Base-by-base conservation (phyloP, 1,140 invertebrate species). In the Bombus affinis region DNA sequence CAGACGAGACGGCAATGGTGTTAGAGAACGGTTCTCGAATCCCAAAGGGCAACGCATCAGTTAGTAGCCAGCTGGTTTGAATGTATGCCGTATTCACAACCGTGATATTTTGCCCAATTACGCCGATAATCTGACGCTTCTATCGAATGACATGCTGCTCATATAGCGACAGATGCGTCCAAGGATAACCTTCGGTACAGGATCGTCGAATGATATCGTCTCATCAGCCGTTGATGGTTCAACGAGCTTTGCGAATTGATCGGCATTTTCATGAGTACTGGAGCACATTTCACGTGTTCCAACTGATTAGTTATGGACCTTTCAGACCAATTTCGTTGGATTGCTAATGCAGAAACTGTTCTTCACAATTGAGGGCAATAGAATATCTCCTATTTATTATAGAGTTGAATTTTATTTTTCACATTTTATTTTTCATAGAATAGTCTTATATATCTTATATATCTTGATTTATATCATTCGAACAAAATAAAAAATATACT, bases 31-130 rank as follows among this genome's bases (percentile, higher is more conserved):
- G 47, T 81, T 83, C 75, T 81, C 72, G 68, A 77, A 86, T 86
- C 86, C 90, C 83, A 84, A 89, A 89, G 89, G 89, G 83, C 88
- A 92, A 90, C 89, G 91, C 89, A 93, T 93, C 92, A 89, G 91
- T 90, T 89, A 91, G 90, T 86, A 91, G 87, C 83, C 85, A n/a
- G 72, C 37, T 75, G 79, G 53, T 79, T 89, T 80, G 74, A 87
- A 47, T 76, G 76, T 70, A 72, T 74, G 12, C 3, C 59, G 18
- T 53, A 22, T 53, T 53, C 47, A 22, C 18, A 22, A 22, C 18
- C 47, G 59, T 88, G 88, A 86, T 92, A 91, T 92, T 92, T 91
- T 81, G 89, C 80, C 87, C 88, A 92, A 92, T 92, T 92, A 92
- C 85, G 66, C 74, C 59, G 28, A 62, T 62, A 62, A 62, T 62